Percentiles rank a stretch among this genome's conserved stretches.
phyloP scores from a whole-genome alignment of 2,888 invertebrate species.

The Laothoe populi region DNA sequence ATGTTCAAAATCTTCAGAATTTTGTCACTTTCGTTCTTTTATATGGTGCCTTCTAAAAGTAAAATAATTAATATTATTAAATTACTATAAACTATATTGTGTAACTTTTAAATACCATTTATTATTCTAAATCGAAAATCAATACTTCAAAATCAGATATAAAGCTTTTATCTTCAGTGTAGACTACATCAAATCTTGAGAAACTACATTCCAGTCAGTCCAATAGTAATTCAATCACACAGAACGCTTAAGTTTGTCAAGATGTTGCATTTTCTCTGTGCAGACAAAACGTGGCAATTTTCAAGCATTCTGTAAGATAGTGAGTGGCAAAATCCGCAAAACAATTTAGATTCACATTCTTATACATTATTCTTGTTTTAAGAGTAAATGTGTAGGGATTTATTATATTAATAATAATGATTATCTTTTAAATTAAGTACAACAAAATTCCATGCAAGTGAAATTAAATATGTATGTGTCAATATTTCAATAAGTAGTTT shows the following conservation, averaged over 20 bases:
- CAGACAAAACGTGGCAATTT: conserved; percentile 49
- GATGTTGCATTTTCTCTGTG: conserved; percentile 37
- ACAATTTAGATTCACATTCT: conserved; percentile 41
- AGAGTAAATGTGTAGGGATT: neutral
- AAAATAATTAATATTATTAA: too few species aligned
- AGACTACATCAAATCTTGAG: neutral
- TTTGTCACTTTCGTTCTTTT: too few species aligned
- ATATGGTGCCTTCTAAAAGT: too few species aligned
- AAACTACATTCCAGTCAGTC: neutral
- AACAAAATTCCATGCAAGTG: too few species aligned
- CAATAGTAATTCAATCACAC: neutral
- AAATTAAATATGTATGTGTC: too few species aligned
- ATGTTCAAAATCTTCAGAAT: too few species aligned
- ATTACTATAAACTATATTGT: too few species aligned
- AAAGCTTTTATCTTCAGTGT: neutral
- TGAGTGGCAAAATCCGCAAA: conserved; percentile 53
- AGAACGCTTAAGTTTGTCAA: neutral
- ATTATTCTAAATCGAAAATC: neutral
- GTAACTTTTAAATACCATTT: neutral
- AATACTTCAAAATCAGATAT: neutral
- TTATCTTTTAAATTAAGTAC: too few species aligned
- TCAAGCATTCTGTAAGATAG: conserved; percentile 49
- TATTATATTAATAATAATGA: neutral
- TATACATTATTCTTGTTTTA: conserved; percentile 48
- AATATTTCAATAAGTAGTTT: too few species aligned